Evolutionary conservation across 2,888 invertebrate genomes (phyloP), one percentile per base, ranked within the genome.

Genomic region (Bembecia ichneumoniformis): DNA sequence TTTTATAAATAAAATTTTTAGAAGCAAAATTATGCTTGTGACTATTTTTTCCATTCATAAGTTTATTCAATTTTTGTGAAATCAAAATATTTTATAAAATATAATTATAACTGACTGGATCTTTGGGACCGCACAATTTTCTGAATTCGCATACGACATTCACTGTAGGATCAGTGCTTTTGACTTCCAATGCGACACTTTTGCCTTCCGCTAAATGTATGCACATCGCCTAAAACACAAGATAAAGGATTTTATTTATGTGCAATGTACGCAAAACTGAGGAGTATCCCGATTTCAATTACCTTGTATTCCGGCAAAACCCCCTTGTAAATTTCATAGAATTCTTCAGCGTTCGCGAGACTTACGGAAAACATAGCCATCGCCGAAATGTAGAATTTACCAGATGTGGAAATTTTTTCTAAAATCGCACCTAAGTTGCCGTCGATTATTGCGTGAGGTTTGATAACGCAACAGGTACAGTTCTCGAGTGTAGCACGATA

Each of bases 301-400:
- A 92, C 92, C 69, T 90, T 88, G 68, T 91, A 93, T 67, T 95
- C 94, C 2, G 92, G 90, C 20, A 95, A 76, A 47, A 96, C 94
- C 1, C 94, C 96, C 73, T 95, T 94, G 74, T 98, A 98, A 13
- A 97, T 91, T 87, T 97, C 97, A 62, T 93, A 91, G 83, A 97
- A 97, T 74, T 97, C 96, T 73, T 94, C 92, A 16, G 96, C 94
- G 71, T 96, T 94, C 0, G 91, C 87, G 43, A 92, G 87, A 60
- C 92, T 94, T 62, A 98, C 82, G 51, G 91, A 87, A 66, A 94
- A 92, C 90, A 95, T 92, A 67, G 94, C 92, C 65, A 97, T 87
- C 0, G 94, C 96, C 0, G 93, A 91, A 51, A 98, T 91, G 52
- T 88, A 88, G 66, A 94, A 97, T 14, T 91, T 91, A 49, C 90